A percentile compares a stretch with the other conserved stretches of the same genome.
Evolutionary conservation across 2,888 invertebrate genomes (phyloP).

Genomic region (Gortyna flavago): DNA sequence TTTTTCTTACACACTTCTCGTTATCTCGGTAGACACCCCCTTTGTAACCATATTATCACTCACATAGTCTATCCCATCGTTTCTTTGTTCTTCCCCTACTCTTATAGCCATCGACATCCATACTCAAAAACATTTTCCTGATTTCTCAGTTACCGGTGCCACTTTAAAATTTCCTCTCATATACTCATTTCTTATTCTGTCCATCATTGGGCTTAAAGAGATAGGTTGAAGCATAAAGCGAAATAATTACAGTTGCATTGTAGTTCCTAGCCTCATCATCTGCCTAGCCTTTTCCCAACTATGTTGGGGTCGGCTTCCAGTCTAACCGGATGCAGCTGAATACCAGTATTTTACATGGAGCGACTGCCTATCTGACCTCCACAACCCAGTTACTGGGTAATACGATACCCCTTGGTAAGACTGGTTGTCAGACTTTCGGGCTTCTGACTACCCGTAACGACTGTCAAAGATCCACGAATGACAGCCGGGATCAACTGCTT

Average conservation of each 20-base stretch:
- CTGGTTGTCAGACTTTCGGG: too few relatives aligned
- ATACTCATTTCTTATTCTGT: neutral
- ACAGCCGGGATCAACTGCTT: too few relatives aligned
- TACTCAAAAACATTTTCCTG: neutral
- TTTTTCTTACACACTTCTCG: neutral
- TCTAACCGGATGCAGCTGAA: too few relatives aligned
- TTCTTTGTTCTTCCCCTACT: neutral
- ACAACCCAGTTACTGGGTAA: too few relatives aligned
- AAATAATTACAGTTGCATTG: neutral
- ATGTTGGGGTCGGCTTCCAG: too few relatives aligned
- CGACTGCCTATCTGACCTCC: too few relatives aligned
- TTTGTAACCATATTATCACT: neutral
- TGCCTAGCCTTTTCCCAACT: too few relatives aligned
- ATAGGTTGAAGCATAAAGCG: neutral
- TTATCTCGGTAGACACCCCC: neutral
- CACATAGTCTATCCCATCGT: neutral
- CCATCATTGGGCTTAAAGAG: neutral
- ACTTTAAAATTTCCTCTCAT: neutral
- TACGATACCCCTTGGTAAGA: too few relatives aligned
- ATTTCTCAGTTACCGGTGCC: neutral
- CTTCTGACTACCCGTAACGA: too few relatives aligned
- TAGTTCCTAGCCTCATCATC: neutral
- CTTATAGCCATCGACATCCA: neutral
- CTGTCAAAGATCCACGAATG: too few relatives aligned
- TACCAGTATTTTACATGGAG: too few relatives aligned